Conservation (phyloP, 1,140 invertebrate species). For the Lysiphlebus fabarum region DNA sequence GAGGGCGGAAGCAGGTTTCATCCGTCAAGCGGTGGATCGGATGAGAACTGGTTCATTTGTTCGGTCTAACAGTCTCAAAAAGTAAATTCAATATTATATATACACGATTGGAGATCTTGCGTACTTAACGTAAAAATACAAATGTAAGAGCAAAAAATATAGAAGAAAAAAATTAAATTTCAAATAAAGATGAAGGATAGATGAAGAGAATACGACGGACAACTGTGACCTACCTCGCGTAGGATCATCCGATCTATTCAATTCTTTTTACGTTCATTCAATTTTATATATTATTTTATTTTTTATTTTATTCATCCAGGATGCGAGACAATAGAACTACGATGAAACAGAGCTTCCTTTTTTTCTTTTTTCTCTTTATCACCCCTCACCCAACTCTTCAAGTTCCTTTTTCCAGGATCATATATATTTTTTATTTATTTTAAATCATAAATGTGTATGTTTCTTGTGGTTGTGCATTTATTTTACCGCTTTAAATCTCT, state of each 20-base stretch:
- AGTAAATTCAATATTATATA: too few species aligned
- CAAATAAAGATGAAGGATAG: conserved; percentile 23
- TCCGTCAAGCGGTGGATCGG: conserved; percentile 11
- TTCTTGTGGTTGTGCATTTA: too few species aligned
- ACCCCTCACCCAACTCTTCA: conserved; percentile 20
- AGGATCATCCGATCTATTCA: conserved; percentile 57
- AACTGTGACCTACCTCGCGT: conserved; percentile 50
- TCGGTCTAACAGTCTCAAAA: not conserved
- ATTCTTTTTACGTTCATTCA: conserved; percentile 45
- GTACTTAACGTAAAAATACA: too few species aligned
- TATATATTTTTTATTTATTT: too few species aligned
- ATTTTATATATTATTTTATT: too few species aligned
- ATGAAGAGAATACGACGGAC: conserved; percentile 29
- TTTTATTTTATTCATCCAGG: conserved; percentile 42
- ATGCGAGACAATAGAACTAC: conserved; percentile 53
- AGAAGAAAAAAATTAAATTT: too few species aligned
- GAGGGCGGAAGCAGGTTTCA: conserved; percentile 24
- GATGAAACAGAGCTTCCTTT: conserved; percentile 53
- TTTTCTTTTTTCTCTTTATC: too few species aligned
- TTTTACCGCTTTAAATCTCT: too few species aligned
- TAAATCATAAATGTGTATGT: too few species aligned
- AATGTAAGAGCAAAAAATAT: too few species aligned
- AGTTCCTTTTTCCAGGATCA: conserved; percentile 20
- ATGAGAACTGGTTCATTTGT: conserved; percentile 16
- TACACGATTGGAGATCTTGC: too few species aligned